These are phyloP conservation scores for Okapia johnstoni DNA, from an alignment of 2,113 vertebrate genomes.

Conservation along the genomic window DNA sequence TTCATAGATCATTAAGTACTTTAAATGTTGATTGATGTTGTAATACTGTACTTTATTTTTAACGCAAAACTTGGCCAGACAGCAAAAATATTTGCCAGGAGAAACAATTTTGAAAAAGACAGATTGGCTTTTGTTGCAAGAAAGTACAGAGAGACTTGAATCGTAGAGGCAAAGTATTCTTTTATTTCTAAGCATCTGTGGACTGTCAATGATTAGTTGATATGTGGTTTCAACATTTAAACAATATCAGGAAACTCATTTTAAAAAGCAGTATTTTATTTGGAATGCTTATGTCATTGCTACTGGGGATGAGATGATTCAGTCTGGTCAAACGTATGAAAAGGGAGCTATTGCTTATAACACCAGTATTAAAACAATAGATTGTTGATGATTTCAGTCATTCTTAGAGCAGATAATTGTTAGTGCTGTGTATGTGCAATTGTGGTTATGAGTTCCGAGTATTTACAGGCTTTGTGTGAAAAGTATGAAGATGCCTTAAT, in stretches of 20 bases:
- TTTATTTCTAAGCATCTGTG: conserved; percentile 52
- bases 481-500: background rate
- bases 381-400: background rate
- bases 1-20: conserved; percentile 66
- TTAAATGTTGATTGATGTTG: conserved; percentile 63
- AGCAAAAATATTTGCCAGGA: conserved; percentile 70
- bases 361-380: background rate
- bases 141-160: conserved; percentile 33
- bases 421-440: background rate
- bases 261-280: conserved; percentile 34
- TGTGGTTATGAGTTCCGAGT: background rate
- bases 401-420: background rate
- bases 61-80: conserved; percentile 74
- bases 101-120: conserved; percentile 73
- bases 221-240: conserved; percentile 39
- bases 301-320: conserved; percentile 25
- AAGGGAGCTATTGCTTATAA: background rate
- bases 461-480: background rate
- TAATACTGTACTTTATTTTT: conserved; percentile 75
- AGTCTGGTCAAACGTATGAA: background rate
- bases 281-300: conserved; percentile 38
- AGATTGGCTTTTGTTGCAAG: conserved; percentile 64
- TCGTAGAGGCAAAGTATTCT: conserved; percentile 46
- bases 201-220: conserved; percentile 50
- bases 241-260: conserved; percentile 62